Evolutionary conservation across 2,113 vertebrate species (phyloP), one percentile per base, ranked within the genome.

Genomic region (Poecile atricapillus): DNA sequence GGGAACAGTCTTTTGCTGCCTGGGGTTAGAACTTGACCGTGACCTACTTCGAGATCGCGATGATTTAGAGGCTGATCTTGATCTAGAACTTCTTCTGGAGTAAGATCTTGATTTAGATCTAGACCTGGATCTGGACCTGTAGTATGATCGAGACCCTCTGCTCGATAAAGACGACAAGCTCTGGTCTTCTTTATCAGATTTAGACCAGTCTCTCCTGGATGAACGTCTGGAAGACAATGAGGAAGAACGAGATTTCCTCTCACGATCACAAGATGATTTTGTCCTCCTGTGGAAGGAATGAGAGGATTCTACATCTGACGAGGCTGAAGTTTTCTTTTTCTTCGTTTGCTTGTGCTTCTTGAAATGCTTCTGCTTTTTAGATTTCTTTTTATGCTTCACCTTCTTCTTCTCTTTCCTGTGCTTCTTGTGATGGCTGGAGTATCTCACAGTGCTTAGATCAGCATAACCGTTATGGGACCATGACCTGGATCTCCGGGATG

Each of bases 331-430:
- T 90, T 95, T 98, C 91, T 97, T 98, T 58, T 95, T 97, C 94
- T 98, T 98, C 1, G 58, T 97, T 95, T 98, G 99, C 52, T 98
- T 99, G 94, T 98, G 98, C 87, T 98, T 99, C 96, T 99, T 99
- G 76, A 97, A 96, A 68, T 98, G 99, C 67, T 99, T 99, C 46
- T 97, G 98, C 96, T 99, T 99, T 97, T 99, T 99, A 31, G 98
- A 96, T 93, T 99, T 99, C 97, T 99, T 99, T 97, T 99, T 99
- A 78, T 97, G 99, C 65, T 99, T 99, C 79, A 97, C 80, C 89
- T 99, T 99, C 95, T 99, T 99, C 92, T 99, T 99, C 62, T 98
- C 99, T 70, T 98, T 99, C 73, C 96, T 99, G 89, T 97, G 97
- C 59, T 95, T 98, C 81, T 93, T 98, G 87, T 92, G 98, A 68